A percentile compares a stretch with the other conserved stretches of the same genome.
phyloP scores from a whole-genome alignment of 2,888 invertebrate genomes.

The Amiota mariae region DNA sequence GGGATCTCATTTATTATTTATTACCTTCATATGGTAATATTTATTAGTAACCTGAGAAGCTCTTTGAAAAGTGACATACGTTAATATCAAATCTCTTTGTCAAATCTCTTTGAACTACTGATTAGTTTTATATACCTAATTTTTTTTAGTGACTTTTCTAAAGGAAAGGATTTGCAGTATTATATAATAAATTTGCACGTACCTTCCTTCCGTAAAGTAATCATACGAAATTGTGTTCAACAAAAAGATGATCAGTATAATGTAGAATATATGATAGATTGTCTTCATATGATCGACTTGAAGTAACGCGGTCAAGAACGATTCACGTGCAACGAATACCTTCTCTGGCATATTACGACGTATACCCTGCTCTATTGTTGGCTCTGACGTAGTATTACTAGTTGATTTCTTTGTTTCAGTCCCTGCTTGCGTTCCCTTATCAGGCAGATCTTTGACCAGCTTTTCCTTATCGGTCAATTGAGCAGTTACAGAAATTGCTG shows the following conservation, averaged over 20 bases:
- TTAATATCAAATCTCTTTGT: not conserved
- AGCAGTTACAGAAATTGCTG: conserved; percentile 36
- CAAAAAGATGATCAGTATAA: conserved; percentile 82
- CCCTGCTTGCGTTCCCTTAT: not conserved
- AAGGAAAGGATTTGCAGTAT: not conserved
- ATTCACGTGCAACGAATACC: conserved; percentile 82
- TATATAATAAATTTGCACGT: conserved; percentile 13
- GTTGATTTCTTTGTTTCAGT: not conserved
- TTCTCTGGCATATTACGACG: conserved; percentile 76
- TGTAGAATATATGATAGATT: conserved; percentile 89
- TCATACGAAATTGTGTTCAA: conserved; percentile 82
- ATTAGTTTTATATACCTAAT: not conserved
- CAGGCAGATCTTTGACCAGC: conserved; percentile 1
- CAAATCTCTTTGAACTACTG: not conserved
- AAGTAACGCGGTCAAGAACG: conserved; percentile 86
- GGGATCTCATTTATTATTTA: too few species aligned
- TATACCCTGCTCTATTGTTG: not conserved
- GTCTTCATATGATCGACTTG: conserved; percentile 86
- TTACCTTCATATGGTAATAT: too few species aligned
- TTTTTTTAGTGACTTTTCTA: not conserved
- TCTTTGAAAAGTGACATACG: too few species aligned
- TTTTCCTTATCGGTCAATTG: conserved; percentile 25
- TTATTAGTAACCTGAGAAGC: too few species aligned
- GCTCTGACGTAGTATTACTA: not conserved
- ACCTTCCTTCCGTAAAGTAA: conserved; percentile 83